phyloP scores from a whole-genome alignment of 2,888 invertebrate species.

The Hecatera dysodea region DNA sequence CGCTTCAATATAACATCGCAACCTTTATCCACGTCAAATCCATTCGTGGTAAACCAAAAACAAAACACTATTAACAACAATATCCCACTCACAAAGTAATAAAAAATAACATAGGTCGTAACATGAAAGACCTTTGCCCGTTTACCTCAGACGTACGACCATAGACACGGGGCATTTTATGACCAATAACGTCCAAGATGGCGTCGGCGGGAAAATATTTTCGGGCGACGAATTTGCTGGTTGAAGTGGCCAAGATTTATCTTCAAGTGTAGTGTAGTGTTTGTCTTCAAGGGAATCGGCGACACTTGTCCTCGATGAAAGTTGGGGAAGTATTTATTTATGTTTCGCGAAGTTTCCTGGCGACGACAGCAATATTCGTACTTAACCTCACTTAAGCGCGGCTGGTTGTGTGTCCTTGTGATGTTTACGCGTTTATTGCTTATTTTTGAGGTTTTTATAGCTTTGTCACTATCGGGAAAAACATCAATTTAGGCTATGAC shows the following conservation, averaged over 20 bases:
- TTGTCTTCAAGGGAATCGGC: conserved; percentile 66
- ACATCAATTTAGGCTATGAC: background rate
- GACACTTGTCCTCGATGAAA: conserved; percentile 57
- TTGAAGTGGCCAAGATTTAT: conserved; percentile 68
- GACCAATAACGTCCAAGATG: conserved; percentile 81
- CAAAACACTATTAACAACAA: conserved; percentile 52
- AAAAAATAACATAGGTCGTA: conserved; percentile 56
- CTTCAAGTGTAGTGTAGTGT: conserved; percentile 62
- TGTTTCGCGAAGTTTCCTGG: conserved; percentile 64
- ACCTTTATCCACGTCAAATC: conserved; percentile 38
- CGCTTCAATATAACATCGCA: conserved; percentile 29
- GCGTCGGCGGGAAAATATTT: conserved; percentile 76
- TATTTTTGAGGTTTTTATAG: conserved; percentile 35
- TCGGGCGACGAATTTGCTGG: conserved; percentile 69
- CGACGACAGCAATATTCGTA: conserved; percentile 53
- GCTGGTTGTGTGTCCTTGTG: conserved; percentile 30
- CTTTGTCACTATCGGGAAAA: conserved; percentile 2
- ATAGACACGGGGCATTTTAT: conserved; percentile 73
- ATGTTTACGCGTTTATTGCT: conserved; percentile 41
- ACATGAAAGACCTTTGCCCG: conserved; percentile 59
- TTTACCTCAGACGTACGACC: conserved; percentile 59
- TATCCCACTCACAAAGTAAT: conserved; percentile 56
- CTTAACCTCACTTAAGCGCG: conserved; percentile 49
- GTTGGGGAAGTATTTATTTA: conserved; percentile 65
- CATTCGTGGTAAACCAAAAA: conserved; percentile 50